Conservation (phyloP, 2,888 invertebrate genomes). For the Hydrotaea cyrtoneurina region DNA sequence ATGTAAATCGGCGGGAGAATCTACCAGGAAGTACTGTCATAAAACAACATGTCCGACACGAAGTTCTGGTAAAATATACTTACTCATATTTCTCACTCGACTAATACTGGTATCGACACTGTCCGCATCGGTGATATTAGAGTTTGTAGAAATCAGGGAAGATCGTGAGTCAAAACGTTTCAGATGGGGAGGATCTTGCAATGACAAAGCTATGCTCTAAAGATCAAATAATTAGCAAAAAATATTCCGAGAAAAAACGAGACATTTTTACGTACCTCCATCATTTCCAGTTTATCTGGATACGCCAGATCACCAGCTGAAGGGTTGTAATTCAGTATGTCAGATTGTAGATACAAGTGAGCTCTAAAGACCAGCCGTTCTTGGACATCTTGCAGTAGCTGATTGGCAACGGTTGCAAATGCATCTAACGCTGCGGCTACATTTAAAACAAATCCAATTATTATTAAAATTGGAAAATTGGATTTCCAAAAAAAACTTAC, state of each 20-base stretch:
- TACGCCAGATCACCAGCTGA: slow-evolving; percentile 98
- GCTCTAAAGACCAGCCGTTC: slow-evolving; percentile 97
- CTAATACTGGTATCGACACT: slow-evolving; percentile 81
- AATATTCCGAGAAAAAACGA: neutral
- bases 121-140: slow-evolving; percentile 87
- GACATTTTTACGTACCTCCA: slow-evolving; percentile 86
- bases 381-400: slow-evolving; percentile 95
- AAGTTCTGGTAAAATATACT: slow-evolving; percentile 61
- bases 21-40: slow-evolving; percentile 73
- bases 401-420: slow-evolving; percentile 89
- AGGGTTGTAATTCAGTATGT: slow-evolving; percentile 93
- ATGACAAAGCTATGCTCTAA: slow-evolving; percentile 85
- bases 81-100: slow-evolving; percentile 77
- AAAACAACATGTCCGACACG: too few species aligned
- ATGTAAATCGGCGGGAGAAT: slow-evolving; percentile 96
- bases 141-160: slow-evolving; percentile 86
- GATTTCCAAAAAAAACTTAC: slow-evolving; percentile 81
- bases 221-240: slow-evolving; percentile 49
- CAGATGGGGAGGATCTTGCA: slow-evolving; percentile 83
- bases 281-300: slow-evolving; percentile 98
- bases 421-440: slow-evolving; percentile 86
- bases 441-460: slow-evolving; percentile 56
- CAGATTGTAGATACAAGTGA: slow-evolving; percentile 94
- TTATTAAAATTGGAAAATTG: neutral
- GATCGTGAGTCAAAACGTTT: slow-evolving; percentile 86